phyloP scores from a whole-genome alignment of 2,113 vertebrate genomes.

The Myiozetetes cayanensis region DNA sequence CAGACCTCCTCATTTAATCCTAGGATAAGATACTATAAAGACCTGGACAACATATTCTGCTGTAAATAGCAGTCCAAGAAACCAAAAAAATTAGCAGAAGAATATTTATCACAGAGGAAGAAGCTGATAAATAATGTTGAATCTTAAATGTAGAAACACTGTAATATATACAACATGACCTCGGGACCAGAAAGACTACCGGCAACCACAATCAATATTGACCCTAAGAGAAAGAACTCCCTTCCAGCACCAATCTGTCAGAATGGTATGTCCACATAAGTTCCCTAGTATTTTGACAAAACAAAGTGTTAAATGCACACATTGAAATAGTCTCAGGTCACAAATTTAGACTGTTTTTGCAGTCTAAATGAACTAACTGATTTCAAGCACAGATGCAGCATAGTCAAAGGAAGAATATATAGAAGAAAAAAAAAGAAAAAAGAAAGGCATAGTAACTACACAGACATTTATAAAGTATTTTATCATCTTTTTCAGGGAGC shows the following conservation, averaged over 20 bases:
- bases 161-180: not conserved
- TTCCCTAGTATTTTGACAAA: not conserved
- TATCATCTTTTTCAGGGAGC: not conserved
- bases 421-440: no score
- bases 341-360: not conserved
- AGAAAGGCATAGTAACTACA: fast-evolving
- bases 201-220: not conserved
- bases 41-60: not conserved
- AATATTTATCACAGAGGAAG: not conserved
- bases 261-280: fast-evolving
- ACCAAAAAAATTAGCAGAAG: not conserved
- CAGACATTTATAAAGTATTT: not conserved
- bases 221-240: not conserved
- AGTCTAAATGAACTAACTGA: not conserved
- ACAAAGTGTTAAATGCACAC: fast-evolving
- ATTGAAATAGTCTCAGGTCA: not conserved
- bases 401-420: not conserved
- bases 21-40: not conserved
- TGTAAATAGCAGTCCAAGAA: not conserved
- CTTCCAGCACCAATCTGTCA: not conserved
- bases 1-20: not conserved
- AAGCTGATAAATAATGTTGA: not conserved
- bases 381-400: not conserved
- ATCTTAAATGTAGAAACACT: not conserved
- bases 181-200: not conserved